These are phyloP conservation scores for Girardinus metallicus DNA, from an alignment of 2,797 vertebrate species.

Conservation along the genomic window DNA sequence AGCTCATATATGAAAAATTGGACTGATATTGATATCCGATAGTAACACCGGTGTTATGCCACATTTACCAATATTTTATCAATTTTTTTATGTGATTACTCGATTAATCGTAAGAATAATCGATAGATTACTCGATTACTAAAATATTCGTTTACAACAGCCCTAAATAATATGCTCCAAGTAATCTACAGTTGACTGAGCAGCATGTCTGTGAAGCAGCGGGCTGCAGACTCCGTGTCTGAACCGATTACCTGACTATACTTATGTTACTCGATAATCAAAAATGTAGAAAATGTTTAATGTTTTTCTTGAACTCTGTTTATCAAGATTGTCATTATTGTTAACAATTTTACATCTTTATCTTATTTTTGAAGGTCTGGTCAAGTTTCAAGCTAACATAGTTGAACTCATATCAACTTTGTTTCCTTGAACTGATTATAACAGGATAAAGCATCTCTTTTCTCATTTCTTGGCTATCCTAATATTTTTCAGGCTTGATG, in stretches of 20 bases:
- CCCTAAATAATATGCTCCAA: too few species aligned
- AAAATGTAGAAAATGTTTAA: not conserved
- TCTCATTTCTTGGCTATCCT: constrained; percentile 14
- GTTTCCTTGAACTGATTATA: constrained; percentile 28
- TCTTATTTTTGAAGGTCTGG: not conserved
- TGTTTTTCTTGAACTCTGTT: not conserved
- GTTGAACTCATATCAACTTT: constrained; percentile 14
- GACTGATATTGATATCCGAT: too few species aligned
- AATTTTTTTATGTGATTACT: too few species aligned
- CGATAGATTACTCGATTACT: too few species aligned
- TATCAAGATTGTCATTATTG: not conserved
- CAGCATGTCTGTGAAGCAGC: not conserved
- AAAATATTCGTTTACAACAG: too few species aligned
- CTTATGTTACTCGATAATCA: not conserved
- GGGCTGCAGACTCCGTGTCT: not conserved
- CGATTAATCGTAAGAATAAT: too few species aligned
- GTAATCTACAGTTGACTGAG: too few species aligned
- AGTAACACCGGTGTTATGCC: too few species aligned
- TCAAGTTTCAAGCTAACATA: constrained; percentile 19
- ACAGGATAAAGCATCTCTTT: constrained; percentile 26
- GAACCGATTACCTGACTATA: not conserved
- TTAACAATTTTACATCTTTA: not conserved
- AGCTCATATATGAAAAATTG: too few species aligned
- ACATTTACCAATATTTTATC: too few species aligned
- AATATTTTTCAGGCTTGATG: constrained; percentile 22